These are phyloP conservation scores for Falcaria lacertinaria DNA, from an alignment of 2,888 invertebrate species.

Conservation along the genomic window DNA sequence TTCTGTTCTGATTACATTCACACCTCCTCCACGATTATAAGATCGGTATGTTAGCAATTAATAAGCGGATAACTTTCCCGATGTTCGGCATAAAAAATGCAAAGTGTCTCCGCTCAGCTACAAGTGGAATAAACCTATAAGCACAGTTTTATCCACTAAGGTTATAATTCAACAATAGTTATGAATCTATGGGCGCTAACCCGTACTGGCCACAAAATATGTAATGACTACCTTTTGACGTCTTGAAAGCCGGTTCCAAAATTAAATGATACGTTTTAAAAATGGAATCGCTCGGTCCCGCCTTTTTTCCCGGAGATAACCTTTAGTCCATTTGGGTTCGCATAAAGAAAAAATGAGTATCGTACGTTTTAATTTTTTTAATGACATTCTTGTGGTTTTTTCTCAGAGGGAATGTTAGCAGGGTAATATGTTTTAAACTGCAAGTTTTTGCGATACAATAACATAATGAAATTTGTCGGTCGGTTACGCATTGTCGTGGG, in stretches of 20 bases:
- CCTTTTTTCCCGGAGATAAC: constrained; percentile 78
- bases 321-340: constrained; percentile 74
- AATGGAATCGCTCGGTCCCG: constrained; percentile 78
- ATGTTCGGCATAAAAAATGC: constrained; percentile 23
- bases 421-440: constrained; percentile 59
- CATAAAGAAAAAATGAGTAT: constrained; percentile 72
- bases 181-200: constrained; percentile 63
- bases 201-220: constrained; percentile 69
- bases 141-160: constrained; percentile 27
- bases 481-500: constrained; percentile 51
- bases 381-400: constrained; percentile 79
- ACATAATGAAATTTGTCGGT: constrained; percentile 47
- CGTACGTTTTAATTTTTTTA: constrained; percentile 76
- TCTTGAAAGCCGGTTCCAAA: constrained; percentile 77
- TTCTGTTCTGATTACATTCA: constrained; percentile 59
- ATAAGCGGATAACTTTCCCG: constrained; percentile 29
- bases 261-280: constrained; percentile 80
- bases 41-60: constrained; percentile 35
- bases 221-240: constrained; percentile 79
- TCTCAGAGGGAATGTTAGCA: constrained; percentile 66
- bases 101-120: constrained; percentile 18
- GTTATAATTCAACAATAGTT: constrained; percentile 52
- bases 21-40: constrained; percentile 42
- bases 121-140: not conserved
- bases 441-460: constrained; percentile 56